A percentile compares a stretch with the other conserved stretches of the same genome.
These are phyloP conservation scores for Mormyrus iriodes DNA, from an alignment of 2,113 vertebrate species.

Conservation along the genomic window DNA sequence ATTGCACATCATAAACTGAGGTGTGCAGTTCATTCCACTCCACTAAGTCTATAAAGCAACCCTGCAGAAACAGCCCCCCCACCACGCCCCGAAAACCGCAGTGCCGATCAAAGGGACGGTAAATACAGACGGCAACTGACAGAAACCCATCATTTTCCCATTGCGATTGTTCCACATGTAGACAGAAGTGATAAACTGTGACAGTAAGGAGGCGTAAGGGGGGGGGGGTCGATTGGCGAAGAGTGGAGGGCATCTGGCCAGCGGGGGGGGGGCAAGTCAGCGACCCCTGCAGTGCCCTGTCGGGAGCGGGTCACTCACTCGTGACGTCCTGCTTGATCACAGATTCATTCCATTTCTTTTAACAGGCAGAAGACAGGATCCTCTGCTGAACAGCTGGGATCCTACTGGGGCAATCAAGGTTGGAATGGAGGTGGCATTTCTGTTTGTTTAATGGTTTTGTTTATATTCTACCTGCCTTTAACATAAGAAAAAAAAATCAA, in stretches of 20 bases:
- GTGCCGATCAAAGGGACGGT: not conserved
- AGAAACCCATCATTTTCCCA: not conserved
- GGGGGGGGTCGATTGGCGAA: not conserved
- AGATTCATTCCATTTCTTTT: slow-evolving; percentile 61
- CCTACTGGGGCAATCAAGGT: slow-evolving; percentile 47
- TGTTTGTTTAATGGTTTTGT: not conserved
- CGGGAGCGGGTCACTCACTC: not conserved
- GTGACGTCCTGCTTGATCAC: slow-evolving; percentile 27
- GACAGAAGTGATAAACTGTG: not conserved
- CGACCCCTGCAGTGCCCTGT: not conserved
- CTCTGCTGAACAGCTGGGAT: slow-evolving; percentile 52
- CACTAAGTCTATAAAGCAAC: not conserved
- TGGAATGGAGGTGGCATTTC: slow-evolving; percentile 33
- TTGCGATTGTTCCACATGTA: not conserved
- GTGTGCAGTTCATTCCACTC: not conserved
- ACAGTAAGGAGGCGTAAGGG: not conserved
- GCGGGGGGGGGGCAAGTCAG: not conserved
- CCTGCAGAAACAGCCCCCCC: not conserved
- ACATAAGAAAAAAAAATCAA: not conserved
- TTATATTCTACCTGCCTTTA: not conserved
- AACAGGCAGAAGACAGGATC: slow-evolving; percentile 53
- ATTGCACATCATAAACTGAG: not conserved
- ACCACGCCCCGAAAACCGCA: not conserved
- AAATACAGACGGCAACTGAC: not conserved
- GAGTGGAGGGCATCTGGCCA: not conserved